Conservation (phyloP, 2,797 vertebrate species). For the Paramormyrops hopkinsi region DNA sequence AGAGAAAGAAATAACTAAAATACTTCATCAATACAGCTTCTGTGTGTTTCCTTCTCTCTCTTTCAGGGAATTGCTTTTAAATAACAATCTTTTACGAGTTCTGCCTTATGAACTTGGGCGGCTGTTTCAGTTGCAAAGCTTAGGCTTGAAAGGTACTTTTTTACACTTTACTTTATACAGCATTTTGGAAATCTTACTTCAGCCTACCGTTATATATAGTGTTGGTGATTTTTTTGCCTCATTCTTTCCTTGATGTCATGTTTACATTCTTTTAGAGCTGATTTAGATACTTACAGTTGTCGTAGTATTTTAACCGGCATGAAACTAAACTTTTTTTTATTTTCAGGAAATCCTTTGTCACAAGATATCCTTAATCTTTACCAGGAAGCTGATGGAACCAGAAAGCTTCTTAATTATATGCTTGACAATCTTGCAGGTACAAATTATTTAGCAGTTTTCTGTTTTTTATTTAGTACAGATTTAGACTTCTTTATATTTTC, state of each 20-base stretch:
- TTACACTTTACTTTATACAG: not conserved
- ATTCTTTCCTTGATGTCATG: not conserved
- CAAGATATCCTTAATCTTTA: slow-evolving; percentile 97
- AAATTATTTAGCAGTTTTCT: not conserved
- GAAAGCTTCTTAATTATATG: slow-evolving; percentile 99
- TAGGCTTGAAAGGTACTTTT: slow-evolving; percentile 88
- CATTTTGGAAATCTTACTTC: not conserved
- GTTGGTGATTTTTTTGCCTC: not conserved
- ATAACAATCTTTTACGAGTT: slow-evolving; percentile 99
- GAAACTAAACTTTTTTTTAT: slow-evolving; percentile 13
- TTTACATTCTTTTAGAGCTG: not conserved
- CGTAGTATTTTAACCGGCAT: not conserved
- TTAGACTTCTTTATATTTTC: not conserved
- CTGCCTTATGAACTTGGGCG: slow-evolving; percentile 99
- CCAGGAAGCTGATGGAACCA: slow-evolving; percentile 94
- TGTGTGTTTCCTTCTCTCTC: slow-evolving; percentile 31
- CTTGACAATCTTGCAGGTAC: slow-evolving; percentile 98
- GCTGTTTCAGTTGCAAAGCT: slow-evolving; percentile 94
- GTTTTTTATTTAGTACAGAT: not conserved
- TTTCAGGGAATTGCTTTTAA: slow-evolving; percentile 98
- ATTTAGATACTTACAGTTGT: not conserved
- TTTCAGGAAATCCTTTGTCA: slow-evolving; percentile 94
- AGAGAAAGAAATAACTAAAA: not conserved
- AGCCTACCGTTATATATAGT: not conserved
- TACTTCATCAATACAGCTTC: not conserved